phyloP scores from a whole-genome alignment of 2,888 invertebrate species.

The Xylophagus ater region DNA sequence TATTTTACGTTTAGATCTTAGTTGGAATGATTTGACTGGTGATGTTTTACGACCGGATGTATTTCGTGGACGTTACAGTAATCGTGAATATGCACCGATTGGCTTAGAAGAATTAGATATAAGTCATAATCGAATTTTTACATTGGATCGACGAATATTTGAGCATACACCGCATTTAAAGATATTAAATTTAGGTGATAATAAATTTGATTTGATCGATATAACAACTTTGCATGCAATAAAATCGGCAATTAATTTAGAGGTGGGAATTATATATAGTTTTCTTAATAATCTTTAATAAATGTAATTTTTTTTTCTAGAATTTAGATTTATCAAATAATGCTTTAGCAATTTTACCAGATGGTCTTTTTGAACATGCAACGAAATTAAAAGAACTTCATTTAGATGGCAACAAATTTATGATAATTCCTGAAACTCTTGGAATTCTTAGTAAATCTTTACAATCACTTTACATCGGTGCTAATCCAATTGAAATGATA shows the following conservation, averaged over 20 bases:
- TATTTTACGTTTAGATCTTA: conserved; percentile 32
- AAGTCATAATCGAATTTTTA: conserved; percentile 52
- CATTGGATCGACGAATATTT: conserved; percentile 49
- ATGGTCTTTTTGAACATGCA: conserved; percentile 43
- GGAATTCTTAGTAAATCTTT: conserved; percentile 44
- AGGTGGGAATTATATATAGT: conserved; percentile 37
- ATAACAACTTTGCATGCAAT: conserved; percentile 48
- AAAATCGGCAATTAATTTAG: conserved; percentile 43
- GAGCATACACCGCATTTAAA: conserved; percentile 52
- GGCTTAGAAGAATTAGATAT: conserved; percentile 49
- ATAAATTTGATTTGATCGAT: conserved; percentile 50
- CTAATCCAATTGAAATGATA: conserved; percentile 48
- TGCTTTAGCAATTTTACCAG: conserved; percentile 46
- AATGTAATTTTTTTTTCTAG: conserved; percentile 25
- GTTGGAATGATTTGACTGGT: conserved; percentile 34
- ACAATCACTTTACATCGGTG: conserved; percentile 48
- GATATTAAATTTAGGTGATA: conserved; percentile 49
- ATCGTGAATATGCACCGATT: conserved; percentile 46
- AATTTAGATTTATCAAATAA: conserved; percentile 48
- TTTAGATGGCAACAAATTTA: conserved; percentile 49
- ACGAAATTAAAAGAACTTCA: conserved; percentile 45
- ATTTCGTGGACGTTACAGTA: conserved; percentile 53
- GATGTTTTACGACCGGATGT: conserved; percentile 51
- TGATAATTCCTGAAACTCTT: conserved; percentile 47
- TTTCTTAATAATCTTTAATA: neutral